Evolutionary conservation across 2,113 vertebrate species (phyloP).

Genomic region (Cryptomyrus ogoouensis): DNA sequence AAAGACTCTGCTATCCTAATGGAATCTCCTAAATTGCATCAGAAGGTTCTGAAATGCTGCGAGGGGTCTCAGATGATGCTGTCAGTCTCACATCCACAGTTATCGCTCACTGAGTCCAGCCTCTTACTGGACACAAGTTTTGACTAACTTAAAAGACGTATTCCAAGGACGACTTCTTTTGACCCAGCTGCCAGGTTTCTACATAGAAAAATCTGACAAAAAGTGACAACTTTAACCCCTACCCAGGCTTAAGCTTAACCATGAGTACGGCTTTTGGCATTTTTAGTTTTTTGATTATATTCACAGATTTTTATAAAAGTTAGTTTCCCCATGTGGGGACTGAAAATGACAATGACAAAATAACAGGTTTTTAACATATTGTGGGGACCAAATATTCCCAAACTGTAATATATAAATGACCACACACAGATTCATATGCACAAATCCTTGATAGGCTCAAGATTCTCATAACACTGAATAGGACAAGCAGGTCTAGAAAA

Average conservation of each 20-base stretch:
- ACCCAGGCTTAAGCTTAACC: not conserved
- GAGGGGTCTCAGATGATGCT: not conserved
- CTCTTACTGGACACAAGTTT: not conserved
- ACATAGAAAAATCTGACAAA: not conserved
- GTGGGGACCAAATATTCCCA: not conserved
- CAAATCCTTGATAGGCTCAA: not conserved
- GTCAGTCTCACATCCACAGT: not conserved
- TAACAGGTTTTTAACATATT: no score
- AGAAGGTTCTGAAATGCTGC: not conserved
- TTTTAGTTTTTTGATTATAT: no score
- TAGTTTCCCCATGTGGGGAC: no score
- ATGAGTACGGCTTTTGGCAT: not conserved
- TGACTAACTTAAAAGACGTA: not conserved
- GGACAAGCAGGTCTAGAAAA: not conserved
- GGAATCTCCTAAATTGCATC: not conserved
- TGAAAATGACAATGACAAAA: no score
- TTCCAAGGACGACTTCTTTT: not conserved
- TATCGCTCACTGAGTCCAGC: not conserved
- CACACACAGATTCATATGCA: not conserved
- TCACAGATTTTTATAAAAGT: no score
- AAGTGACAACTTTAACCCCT: not conserved
- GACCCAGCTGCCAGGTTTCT: not conserved
- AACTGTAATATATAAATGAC: not conserved
- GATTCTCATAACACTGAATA: not conserved
- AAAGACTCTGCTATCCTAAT: not conserved